Evolutionary conservation across 2,797 vertebrate genomes (phyloP), one percentile per base, ranked within the genome.

Genomic region (Brotula barbata): DNA sequence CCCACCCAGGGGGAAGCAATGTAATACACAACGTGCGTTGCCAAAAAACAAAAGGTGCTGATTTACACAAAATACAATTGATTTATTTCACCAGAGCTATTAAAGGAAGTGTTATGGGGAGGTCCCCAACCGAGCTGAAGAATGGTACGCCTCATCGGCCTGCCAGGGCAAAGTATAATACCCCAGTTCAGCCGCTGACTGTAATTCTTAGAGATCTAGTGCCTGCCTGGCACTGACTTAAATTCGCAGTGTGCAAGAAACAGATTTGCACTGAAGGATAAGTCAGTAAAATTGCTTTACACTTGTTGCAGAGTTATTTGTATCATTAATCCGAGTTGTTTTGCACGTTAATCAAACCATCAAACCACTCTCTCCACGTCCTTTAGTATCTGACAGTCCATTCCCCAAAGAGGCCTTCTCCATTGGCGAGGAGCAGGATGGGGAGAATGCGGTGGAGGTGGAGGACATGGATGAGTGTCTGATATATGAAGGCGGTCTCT

Each of bases 381-480:
- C 54, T 54, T 50, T 12, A 96, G 94, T 95, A 73, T 93, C 90
- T 69, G 94, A 97, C 83, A 86, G 42, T 0, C 90, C 78, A 0
- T 83, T 90, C 73, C 90, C 76, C 8, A 92, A 90, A 3, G 94
- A 95, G 84, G 94, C 94, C 11, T 85, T 95, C 84, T 94, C 93
- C 16, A 88, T 95, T 41, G 86, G 87, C 21, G 88, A 82, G 0
- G 92, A 92, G 70, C 75, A 80, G 0, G 92, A 94, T 8, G 73
- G 89, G 25, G 92, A 92, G 55, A 96, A 95, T 9, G 87, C 64
- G 10, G 22, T 74, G 6, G 70, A 83, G 0, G 90, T 91, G 25
- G 92, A 94, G 42, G 94, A 96, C 77, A 90, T 93, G 80, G 92
- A 95, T 1, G 94, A 95, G 85, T 96, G 95, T 42, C 85, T 91